Conservation (phyloP, 2,113 vertebrate genomes). For the Pogona vitticeps region DNA sequence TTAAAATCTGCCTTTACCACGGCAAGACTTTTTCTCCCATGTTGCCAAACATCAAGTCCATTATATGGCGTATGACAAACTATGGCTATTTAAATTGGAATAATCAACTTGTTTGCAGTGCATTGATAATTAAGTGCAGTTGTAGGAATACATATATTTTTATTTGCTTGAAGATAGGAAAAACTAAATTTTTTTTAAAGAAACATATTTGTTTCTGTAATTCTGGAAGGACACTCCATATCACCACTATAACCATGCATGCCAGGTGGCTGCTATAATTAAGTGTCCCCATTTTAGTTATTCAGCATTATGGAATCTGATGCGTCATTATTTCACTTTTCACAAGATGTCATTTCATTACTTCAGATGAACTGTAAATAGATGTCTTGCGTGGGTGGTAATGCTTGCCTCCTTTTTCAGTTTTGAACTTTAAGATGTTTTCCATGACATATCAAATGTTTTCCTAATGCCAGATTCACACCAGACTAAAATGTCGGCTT, state of each 20-base stretch:
- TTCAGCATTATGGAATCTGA: background rate
- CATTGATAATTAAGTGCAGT: background rate
- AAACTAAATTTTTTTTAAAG: background rate
- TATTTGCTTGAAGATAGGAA: background rate
- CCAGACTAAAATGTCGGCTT: background rate
- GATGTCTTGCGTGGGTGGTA: background rate
- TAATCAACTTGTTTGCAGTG: background rate
- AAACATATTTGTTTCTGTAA: background rate
- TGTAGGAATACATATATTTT: too few relatives aligned
- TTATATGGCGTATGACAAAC: background rate
- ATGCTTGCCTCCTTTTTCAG: background rate
- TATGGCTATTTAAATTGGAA: background rate
- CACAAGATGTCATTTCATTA: slow-evolving; percentile 14
- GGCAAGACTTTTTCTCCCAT: background rate
- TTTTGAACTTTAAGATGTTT: slow-evolving; percentile 8
- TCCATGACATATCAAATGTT: slow-evolving; percentile 1
- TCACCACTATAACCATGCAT: background rate
- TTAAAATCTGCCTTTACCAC: background rate
- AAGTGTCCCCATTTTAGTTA: background rate
- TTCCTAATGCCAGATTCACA: background rate
- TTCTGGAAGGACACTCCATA: background rate
- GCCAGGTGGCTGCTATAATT: slow-evolving; percentile 5
- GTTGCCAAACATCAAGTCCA: background rate
- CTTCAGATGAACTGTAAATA: slow-evolving; percentile 7
- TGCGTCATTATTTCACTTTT: background rate